phyloP scores from a whole-genome alignment of 35 echinoderm and acorn worm species.

The Hemicentrotus pulcherrimus region DNA sequence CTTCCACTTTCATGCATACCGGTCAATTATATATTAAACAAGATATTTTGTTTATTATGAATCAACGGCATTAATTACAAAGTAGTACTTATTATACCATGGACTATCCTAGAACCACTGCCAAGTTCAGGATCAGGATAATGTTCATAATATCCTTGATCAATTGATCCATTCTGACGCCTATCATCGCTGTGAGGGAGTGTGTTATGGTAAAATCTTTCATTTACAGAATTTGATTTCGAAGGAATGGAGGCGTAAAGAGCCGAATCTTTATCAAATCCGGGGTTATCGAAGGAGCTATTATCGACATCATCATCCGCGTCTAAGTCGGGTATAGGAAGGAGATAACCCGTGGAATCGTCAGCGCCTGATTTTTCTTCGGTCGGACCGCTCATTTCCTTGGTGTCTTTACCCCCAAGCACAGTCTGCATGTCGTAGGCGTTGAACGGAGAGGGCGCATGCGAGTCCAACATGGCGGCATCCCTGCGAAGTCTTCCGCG shows the following conservation, averaged over 20 bases:
- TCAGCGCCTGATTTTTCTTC: background rate
- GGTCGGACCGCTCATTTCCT: background rate
- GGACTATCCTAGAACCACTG: background rate
- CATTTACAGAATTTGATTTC: background rate
- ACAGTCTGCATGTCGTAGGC: slow-evolving; percentile 49
- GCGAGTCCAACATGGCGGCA: slow-evolving; percentile 29
- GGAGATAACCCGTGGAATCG: background rate
- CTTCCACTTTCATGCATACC: too few species aligned
- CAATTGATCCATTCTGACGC: slow-evolving; percentile 1
- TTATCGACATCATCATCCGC: slow-evolving; percentile 21
- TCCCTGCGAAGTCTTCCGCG: background rate
- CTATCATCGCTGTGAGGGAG: background rate
- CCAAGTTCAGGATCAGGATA: slow-evolving; percentile 32
- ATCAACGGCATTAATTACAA: background rate
- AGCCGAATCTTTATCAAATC: slow-evolving; percentile 30
- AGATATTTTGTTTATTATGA: too few species aligned
- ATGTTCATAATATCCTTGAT: slow-evolving; percentile 47
- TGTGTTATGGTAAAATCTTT: background rate
- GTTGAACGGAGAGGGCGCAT: slow-evolving; percentile 32
- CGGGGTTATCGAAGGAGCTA: slow-evolving; percentile 9
- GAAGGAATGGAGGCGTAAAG: slow-evolving; percentile 34
- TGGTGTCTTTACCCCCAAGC: background rate
- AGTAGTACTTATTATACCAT: slow-evolving; percentile 13
- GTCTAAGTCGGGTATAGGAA: slow-evolving; percentile 29
- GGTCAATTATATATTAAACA: too few species aligned